Conservation (phyloP, 1,140 invertebrate genomes). For the Cyclargus thomasi region DNA sequence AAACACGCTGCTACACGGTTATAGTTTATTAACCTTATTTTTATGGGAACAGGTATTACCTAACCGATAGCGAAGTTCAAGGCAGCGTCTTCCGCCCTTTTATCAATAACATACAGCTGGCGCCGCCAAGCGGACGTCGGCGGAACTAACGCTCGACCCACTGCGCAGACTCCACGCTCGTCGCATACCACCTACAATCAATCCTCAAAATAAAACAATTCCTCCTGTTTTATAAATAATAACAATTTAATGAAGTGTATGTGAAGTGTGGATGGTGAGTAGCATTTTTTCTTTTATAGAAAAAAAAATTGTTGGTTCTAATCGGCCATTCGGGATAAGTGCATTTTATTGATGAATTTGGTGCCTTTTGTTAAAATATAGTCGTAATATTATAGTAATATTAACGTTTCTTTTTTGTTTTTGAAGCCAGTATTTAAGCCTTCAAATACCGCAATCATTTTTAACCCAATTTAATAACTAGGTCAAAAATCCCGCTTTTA, state of each 20-base stretch:
- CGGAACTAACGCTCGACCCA: slow-evolving; percentile 47
- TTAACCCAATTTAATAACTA: too few relatives aligned
- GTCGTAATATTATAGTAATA: too few relatives aligned
- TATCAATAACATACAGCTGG: slow-evolving; percentile 56
- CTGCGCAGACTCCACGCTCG: slow-evolving; percentile 61
- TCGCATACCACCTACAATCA: slow-evolving; percentile 57
- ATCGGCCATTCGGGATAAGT: background rate
- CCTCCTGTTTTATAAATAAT: background rate
- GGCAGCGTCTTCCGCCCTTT: slow-evolving; percentile 60
- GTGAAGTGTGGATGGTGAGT: background rate
- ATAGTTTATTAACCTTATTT: slow-evolving; percentile 2
- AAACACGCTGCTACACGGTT: background rate
- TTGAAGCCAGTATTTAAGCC: too few relatives aligned
- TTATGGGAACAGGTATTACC: slow-evolving; percentile 39
- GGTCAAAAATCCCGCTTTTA: too few relatives aligned
- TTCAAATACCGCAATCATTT: too few relatives aligned
- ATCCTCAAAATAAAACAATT: slow-evolving; percentile 49
- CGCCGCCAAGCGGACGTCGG: slow-evolving; percentile 51
- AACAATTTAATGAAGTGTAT: background rate
- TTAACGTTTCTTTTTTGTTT: too few relatives aligned
- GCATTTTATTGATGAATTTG: background rate
- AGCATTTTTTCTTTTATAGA: background rate
- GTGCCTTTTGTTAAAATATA: background rate
- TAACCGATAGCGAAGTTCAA: slow-evolving; percentile 66
- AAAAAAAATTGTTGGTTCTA: too few relatives aligned